Conservation (phyloP, 1,140 invertebrate species). For the Bathynomus jamesi region DNA sequence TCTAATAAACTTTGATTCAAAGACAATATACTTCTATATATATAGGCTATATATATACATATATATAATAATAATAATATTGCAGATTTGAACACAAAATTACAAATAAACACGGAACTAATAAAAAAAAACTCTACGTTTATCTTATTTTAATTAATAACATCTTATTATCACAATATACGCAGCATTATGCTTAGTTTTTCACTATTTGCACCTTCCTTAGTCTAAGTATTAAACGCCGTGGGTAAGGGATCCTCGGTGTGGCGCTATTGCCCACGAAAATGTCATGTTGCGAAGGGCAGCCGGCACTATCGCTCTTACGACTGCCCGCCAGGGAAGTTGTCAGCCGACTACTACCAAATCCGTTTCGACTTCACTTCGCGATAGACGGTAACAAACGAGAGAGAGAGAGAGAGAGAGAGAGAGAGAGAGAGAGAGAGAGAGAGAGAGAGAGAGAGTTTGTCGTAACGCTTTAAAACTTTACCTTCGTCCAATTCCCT, state of each 20-base stretch:
- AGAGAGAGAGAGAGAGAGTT: too few species aligned
- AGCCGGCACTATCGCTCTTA: constrained; percentile 6
- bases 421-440: too few species aligned
- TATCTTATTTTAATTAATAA: neutral
- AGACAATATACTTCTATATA: constrained; percentile 13
- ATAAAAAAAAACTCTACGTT: neutral
- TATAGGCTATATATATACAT: constrained; percentile 8
- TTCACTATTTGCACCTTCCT: neutral
- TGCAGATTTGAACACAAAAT: neutral
- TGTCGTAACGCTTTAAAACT: too few species aligned
- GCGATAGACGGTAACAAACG: neutral
- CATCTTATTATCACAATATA: neutral
- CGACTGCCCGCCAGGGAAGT: constrained; percentile 6
- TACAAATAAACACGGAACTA: constrained; percentile 6
- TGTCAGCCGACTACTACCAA: constrained; percentile 15
- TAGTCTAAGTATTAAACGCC: neutral
- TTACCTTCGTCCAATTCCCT: too few species aligned
- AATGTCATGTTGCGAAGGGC: constrained; percentile 18
- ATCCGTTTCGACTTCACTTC: neutral
- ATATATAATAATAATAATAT: neutral
- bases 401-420: too few species aligned
- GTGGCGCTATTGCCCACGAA: neutral
- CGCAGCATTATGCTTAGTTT: neutral
- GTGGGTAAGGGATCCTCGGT: neutral
- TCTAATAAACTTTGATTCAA: constrained; percentile 17